Percentiles rank a stretch among this genome's conserved stretches.
phyloP scores from a whole-genome alignment of 2,888 invertebrate genomes.

The Drosophila kambysellisi region DNA sequence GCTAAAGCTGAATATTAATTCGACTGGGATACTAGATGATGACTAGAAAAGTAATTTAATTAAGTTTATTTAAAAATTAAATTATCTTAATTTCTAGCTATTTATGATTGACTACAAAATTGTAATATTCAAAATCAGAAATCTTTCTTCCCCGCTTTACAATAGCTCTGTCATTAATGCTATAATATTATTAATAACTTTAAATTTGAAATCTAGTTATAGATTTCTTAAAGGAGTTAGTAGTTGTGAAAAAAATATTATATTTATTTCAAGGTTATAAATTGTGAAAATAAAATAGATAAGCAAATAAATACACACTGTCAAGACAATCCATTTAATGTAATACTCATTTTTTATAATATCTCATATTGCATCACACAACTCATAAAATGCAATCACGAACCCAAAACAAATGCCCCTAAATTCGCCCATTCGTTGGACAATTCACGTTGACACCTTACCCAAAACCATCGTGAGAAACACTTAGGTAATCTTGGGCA shows the following conservation, averaged over 20 bases:
- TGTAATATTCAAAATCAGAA: neutral
- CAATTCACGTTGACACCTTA: slow-evolving; percentile 43
- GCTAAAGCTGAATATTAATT: neutral
- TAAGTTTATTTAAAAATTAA: neutral
- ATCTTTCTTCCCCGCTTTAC: too few relatives aligned
- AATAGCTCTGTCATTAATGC: too few relatives aligned
- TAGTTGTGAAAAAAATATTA: too few relatives aligned
- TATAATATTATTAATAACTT: neutral
- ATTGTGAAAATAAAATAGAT: too few relatives aligned
- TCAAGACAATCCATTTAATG: too few relatives aligned
- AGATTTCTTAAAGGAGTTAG: too few relatives aligned
- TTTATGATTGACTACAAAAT: neutral
- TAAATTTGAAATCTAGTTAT: too few relatives aligned
- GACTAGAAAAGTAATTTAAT: neutral
- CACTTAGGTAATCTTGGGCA: neutral
- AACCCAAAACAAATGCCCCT: slow-evolving; percentile 4
- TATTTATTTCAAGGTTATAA: too few relatives aligned
- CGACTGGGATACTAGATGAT: neutral
- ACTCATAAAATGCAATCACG: neutral
- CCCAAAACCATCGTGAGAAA: slow-evolving; percentile 58
- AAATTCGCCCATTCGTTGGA: slow-evolving; percentile 2
- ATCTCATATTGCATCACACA: too few relatives aligned
- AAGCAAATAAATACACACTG: too few relatives aligned
- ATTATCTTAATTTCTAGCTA: neutral
- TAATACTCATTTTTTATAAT: too few relatives aligned